Evolutionary conservation across 2,113 vertebrate species (phyloP).

Genomic region (Coreoperca whiteheadi): DNA sequence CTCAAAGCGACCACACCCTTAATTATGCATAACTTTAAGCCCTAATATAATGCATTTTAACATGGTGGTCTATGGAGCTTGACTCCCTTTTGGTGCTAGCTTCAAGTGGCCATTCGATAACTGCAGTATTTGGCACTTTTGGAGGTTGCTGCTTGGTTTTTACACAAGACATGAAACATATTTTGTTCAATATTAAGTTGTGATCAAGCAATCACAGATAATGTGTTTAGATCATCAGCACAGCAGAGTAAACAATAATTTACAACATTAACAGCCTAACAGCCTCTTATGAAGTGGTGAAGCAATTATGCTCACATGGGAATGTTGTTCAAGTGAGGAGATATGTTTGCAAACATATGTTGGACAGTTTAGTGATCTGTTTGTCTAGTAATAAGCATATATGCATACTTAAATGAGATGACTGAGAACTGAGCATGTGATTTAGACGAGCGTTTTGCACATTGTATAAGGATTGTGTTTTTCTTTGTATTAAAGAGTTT

Average conservation of each 20-base stretch:
- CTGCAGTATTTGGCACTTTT: no score
- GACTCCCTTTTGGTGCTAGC: no score
- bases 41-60: no score
- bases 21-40: no score
- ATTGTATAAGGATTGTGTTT: background rate
- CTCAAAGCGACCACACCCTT: no score
- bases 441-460: background rate
- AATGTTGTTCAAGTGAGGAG: background rate
- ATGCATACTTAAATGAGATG: background rate
- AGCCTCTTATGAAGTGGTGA: background rate
- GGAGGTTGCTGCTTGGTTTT: no score
- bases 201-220: background rate
- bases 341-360: constrained; percentile 2
- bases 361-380: background rate
- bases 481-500: background rate
- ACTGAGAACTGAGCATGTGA: background rate
- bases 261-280: background rate
- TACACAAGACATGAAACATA: background rate
- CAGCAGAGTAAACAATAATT: constrained; percentile 14
- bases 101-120: no score
- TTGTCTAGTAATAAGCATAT: background rate
- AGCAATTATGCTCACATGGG: background rate
- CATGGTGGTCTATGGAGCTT: no score
- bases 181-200: background rate
- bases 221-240: background rate